Evolutionary conservation across 1,140 invertebrate genomes (phyloP).

Genomic region (Steinernema khuongi): DNA sequence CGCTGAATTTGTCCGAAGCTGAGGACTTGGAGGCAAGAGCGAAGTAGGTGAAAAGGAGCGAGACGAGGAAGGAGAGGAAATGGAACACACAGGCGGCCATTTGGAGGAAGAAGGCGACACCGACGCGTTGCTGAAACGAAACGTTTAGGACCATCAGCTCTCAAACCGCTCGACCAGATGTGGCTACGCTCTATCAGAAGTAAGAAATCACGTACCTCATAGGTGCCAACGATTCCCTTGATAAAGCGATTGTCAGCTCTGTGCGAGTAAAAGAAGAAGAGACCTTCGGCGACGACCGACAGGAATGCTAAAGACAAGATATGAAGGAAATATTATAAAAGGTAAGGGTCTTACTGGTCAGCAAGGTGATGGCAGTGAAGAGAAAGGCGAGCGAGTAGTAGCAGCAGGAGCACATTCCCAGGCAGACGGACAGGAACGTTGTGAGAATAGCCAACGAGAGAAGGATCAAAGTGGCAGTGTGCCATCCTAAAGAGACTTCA

Average conservation of each 20-base stretch:
- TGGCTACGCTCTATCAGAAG: too few relatives aligned
- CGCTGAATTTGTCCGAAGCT: conserved; percentile 45
- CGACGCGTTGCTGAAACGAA: conserved; percentile 54
- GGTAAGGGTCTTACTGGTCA: conserved; percentile 45
- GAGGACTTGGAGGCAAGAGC: conserved; percentile 48
- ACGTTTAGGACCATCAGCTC: too few relatives aligned
- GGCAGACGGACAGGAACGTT: conserved; percentile 48
- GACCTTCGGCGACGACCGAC: conserved; percentile 52
- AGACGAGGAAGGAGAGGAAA: conserved; percentile 56
- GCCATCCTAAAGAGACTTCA: conserved; percentile 45
- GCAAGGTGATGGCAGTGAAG: conserved; percentile 49
- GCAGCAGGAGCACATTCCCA: conserved; percentile 54
- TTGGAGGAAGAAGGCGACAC: conserved; percentile 55
- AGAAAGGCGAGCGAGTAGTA: conserved; percentile 52
- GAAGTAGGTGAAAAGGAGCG: conserved; percentile 54
- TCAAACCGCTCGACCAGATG: neutral
- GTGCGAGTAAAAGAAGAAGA: conserved; percentile 59
- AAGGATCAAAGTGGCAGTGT: conserved; percentile 55
- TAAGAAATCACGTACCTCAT: conserved; percentile 41
- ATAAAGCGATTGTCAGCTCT: conserved; percentile 58
- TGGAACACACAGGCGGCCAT: conserved; percentile 56
- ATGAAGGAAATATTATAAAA: neutral
- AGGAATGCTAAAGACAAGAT: conserved; percentile 46
- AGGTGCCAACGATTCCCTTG: conserved; percentile 58
- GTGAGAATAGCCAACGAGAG: conserved; percentile 51